phyloP scores from a whole-genome alignment of 2,797 vertebrate genomes.

The Telmatherina bonti region DNA sequence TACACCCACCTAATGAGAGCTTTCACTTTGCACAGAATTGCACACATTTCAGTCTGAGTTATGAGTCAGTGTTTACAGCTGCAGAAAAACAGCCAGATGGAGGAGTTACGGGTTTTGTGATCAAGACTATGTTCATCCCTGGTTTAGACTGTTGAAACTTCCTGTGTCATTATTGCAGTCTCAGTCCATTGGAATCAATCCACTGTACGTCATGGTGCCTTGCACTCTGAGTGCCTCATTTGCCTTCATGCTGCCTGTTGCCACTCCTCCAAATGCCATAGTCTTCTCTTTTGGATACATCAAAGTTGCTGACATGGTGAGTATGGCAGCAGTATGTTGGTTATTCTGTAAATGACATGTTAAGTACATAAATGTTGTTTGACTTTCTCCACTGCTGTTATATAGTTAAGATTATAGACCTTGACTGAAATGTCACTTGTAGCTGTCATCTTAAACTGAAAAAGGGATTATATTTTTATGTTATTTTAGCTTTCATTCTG shows the following conservation, averaged over 20 bases:
- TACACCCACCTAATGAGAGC: conserved; percentile 77
- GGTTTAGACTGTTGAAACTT: conserved; percentile 44
- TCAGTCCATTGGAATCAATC: conserved; percentile 90
- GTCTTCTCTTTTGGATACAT: conserved; percentile 95
- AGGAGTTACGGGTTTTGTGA: conserved; percentile 49
- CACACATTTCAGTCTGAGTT: conserved; percentile 57
- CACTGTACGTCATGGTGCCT: conserved; percentile 95
- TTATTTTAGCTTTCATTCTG: too few relatives aligned
- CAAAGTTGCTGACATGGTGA: conserved; percentile 95
- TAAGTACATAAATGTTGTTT: background rate
- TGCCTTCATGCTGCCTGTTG: conserved; percentile 97
- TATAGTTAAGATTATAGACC: conserved; percentile 3
- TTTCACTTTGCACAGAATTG: conserved; percentile 52
- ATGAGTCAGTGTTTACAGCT: conserved; percentile 64
- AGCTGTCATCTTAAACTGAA: too few relatives aligned
- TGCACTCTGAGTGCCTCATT: conserved; percentile 94
- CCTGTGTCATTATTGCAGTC: conserved; percentile 84
- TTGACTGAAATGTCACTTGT: conserved; percentile 5
- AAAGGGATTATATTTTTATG: too few relatives aligned
- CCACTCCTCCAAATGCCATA: conserved; percentile 97
- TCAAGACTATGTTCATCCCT: conserved; percentile 42
- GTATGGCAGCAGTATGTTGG: conserved; percentile 42
- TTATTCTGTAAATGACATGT: conserved; percentile 6
- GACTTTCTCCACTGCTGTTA: background rate
- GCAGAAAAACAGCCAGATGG: conserved; percentile 60